Conservation (phyloP, 2,113 vertebrate species). For the Ploceus nigricollis region DNA sequence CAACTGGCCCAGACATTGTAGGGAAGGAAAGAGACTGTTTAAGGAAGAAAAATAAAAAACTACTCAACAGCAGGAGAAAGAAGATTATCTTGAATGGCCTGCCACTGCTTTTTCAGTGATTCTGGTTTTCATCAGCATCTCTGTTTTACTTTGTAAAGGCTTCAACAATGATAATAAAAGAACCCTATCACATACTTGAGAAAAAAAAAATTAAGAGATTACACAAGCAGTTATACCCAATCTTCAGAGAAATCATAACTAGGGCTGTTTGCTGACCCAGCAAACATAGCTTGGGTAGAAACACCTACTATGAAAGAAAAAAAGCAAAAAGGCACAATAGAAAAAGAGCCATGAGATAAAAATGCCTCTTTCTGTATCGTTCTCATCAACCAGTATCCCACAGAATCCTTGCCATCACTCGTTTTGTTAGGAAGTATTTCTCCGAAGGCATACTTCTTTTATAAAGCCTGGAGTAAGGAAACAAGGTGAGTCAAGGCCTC, state of each 20-base stretch:
- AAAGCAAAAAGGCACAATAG: neutral
- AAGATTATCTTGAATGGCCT: neutral
- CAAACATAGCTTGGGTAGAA: neutral
- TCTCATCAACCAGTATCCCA: neutral
- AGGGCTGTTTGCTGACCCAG: neutral
- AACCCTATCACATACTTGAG: neutral
- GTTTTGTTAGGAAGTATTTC: neutral
- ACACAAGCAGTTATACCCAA: neutral
- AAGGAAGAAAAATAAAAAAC: neutral
- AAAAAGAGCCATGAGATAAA: neutral
- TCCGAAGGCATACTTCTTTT: neutral
- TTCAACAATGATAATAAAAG: neutral
- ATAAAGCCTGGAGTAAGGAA: neutral
- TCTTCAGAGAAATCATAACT: neutral
- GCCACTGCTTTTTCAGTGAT: neutral
- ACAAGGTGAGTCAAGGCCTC: neutral
- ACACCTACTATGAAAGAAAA: neutral
- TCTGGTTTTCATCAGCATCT: neutral
- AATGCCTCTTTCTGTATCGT: neutral
- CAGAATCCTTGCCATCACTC: neutral
- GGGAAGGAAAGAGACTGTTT: neutral
- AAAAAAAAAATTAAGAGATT: rapidly evolving
- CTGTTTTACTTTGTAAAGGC: neutral
- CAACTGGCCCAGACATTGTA: neutral
- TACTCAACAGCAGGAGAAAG: neutral